Percentiles rank a stretch among this genome's conserved stretches.
Evolutionary conservation across 2,113 vertebrate species (phyloP).

Genomic region (Callopanchax toddi): DNA sequence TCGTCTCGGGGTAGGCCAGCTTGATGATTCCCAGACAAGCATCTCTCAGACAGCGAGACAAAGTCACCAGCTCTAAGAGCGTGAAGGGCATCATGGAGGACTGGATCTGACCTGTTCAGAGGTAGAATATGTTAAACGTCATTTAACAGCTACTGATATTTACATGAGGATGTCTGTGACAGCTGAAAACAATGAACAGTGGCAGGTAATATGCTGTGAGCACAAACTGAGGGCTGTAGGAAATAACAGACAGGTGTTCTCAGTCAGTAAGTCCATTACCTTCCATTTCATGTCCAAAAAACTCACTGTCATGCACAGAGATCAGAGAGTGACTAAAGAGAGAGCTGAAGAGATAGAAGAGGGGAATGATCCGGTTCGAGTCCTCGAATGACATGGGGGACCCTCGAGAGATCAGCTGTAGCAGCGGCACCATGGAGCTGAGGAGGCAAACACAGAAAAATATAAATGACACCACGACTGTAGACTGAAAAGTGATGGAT

Average conservation of each 20-base stretch:
- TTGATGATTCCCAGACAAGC: constrained; percentile 97
- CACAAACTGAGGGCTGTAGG: too few relatives aligned
- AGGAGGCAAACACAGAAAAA: background rate
- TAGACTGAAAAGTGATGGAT: background rate
- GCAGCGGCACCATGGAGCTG: constrained; percentile 93
- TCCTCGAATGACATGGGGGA: constrained; percentile 96
- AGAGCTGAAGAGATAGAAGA: constrained; percentile 99
- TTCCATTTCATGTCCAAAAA: constrained; percentile 93
- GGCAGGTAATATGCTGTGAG: too few relatives aligned
- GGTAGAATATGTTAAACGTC: constrained; percentile 15
- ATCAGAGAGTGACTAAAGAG: constrained; percentile 98
- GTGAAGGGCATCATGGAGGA: constrained; percentile 98
- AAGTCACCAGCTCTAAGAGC: constrained; percentile 87
- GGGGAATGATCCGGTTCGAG: constrained; percentile 94
- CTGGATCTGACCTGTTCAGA: constrained; percentile 83
- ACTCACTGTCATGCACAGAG: constrained; percentile 97
- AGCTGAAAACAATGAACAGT: too few relatives aligned
- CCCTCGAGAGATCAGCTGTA: constrained; percentile 95
- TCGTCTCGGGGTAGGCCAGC: constrained; percentile 94
- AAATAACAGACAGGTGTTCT: too few relatives aligned
- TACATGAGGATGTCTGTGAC: too few relatives aligned
- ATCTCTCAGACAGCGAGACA: constrained; percentile 94
- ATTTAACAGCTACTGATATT: background rate
- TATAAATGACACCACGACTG: background rate
- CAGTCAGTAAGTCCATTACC: constrained; percentile 69